Percentiles rank a stretch among this genome's conserved stretches.
Evolutionary conservation across 2,113 vertebrate genomes (phyloP).

Genomic region (Halichoerus grypus): DNA sequence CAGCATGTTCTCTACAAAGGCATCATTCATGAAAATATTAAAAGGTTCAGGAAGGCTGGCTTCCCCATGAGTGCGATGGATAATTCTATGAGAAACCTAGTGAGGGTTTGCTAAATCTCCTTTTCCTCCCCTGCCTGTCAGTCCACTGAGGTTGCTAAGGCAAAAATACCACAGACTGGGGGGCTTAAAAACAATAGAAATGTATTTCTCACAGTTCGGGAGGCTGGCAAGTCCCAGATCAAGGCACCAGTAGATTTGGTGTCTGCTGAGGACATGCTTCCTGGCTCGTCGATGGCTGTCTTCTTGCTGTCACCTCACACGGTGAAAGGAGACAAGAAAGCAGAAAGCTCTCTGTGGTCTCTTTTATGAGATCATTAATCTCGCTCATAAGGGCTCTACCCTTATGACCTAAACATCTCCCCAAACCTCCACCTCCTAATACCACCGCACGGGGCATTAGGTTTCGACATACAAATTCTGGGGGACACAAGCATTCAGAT

Average conservation of each 20-base stretch:
- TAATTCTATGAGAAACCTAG: neutral
- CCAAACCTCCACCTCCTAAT: neutral
- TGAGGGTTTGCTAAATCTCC: neutral
- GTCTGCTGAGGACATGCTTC: neutral
- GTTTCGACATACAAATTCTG: neutral
- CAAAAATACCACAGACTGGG: neutral
- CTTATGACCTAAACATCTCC: neutral
- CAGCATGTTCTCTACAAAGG: neutral
- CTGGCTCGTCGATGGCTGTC: neutral
- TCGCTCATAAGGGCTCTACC: neutral
- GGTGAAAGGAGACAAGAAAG: neutral
- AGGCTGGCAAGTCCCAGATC: neutral
- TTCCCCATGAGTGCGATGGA: too few species aligned
- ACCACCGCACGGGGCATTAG: neutral
- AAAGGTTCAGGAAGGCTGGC: neutral
- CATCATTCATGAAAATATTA: neutral
- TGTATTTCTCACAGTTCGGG: neutral
- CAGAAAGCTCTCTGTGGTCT: neutral
- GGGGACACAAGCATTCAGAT: neutral
- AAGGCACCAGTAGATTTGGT: neutral
- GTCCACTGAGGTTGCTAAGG: neutral
- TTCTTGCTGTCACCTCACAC: neutral
- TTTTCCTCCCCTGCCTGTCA: neutral
- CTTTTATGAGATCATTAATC: neutral
- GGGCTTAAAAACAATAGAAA: neutral